Evolutionary conservation across 2,888 invertebrate genomes (phyloP).

Genomic region (Hirtodrosophila alboralis): DNA sequence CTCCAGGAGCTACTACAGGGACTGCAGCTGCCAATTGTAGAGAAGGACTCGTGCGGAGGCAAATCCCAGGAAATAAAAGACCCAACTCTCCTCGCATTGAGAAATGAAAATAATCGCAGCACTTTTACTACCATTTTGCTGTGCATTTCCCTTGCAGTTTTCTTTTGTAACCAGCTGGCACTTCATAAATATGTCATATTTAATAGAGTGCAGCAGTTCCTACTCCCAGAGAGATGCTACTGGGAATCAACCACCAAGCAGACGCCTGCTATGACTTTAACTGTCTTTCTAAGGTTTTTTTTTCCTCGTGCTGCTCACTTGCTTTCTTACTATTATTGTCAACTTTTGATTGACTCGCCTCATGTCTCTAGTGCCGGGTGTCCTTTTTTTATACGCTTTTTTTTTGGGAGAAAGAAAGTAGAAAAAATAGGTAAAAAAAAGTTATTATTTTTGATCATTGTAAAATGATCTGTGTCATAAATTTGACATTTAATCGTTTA

Average conservation of each 20-base stretch:
- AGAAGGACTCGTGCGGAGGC: slow-evolving; percentile 43
- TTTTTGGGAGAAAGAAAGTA: slow-evolving; percentile 42
- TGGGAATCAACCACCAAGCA: slow-evolving; percentile 50
- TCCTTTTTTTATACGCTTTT: slow-evolving; percentile 51
- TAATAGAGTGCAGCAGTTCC: slow-evolving; percentile 73
- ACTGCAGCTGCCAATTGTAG: slow-evolving; percentile 31
- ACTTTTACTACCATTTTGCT: slow-evolving; percentile 51
- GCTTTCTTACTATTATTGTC: slow-evolving; percentile 40
- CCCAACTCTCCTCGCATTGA: slow-evolving; percentile 10
- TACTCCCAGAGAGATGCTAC: slow-evolving; percentile 36
- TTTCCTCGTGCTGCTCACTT: slow-evolving; percentile 5
- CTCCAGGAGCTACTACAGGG: slow-evolving; percentile 31
- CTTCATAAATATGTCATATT: slow-evolving; percentile 82
- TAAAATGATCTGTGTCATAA: slow-evolving; percentile 73
- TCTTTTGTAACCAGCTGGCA: slow-evolving; percentile 70
- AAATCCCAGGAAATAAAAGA: slow-evolving; percentile 46
- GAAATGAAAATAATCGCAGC: slow-evolving; percentile 49
- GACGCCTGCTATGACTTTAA: slow-evolving; percentile 58
- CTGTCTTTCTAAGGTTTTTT: slow-evolving; percentile 41
- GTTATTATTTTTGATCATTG: slow-evolving; percentile 43
- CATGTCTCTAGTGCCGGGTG: slow-evolving; percentile 49
- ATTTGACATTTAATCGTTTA: slow-evolving; percentile 74
- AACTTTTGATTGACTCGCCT: slow-evolving; percentile 69
- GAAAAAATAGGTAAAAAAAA: slow-evolving; percentile 45
- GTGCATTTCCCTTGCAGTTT: slow-evolving; percentile 37